Evolutionary conservation across 2,113 vertebrate genomes (phyloP), one percentile per base, ranked within the genome.

Genomic region (Fukomys damarensis): DNA sequence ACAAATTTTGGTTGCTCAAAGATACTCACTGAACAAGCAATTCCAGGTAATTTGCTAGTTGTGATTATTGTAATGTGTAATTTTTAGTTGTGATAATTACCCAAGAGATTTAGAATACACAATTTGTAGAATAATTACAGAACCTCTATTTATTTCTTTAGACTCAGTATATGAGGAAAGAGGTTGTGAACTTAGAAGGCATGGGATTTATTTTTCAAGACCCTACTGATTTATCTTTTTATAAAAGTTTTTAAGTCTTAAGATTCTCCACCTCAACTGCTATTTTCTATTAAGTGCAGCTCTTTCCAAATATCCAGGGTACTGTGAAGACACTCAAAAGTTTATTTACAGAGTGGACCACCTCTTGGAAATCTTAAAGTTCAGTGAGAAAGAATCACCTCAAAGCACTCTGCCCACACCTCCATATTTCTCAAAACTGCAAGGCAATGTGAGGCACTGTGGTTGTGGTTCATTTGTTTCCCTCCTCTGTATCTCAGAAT

Each of bases 51-150:
- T 96, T 96, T 96, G 54, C 95, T 96, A 90, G 86, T 93, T 97
- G 89, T 93, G 84, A 97, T 96, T 97, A 95, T 61, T 94, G 30
- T 93, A 96, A 96, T 95, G 76, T 80, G 20, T 96, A 96, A 94
- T 92, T 97, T 97, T 97, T 95, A 97, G 89, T 96, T 97, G 72
- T 81, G 84, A 94, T 97, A 97, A 97, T 97, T 96, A 97, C 80
- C 46, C 86, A 85, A 92, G 86, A 95, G 93, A 96, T 93, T 95
- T 89, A 95, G 87, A 97, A 96, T 90, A 93, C 28, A 96, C 83
- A 91, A 86, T 95, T 88, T 95, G 66, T 83, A 66, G 92, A 95
- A 95, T 97, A 94, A 96, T 91, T 97, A 93, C 32, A 54, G 66
- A 91, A 94, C 26, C 79, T 96, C 86, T 87, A 70, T 93, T 96